These are phyloP conservation scores for Coracopsis vasa DNA, from an alignment of 2,113 vertebrate species.

Conservation along the genomic window DNA sequence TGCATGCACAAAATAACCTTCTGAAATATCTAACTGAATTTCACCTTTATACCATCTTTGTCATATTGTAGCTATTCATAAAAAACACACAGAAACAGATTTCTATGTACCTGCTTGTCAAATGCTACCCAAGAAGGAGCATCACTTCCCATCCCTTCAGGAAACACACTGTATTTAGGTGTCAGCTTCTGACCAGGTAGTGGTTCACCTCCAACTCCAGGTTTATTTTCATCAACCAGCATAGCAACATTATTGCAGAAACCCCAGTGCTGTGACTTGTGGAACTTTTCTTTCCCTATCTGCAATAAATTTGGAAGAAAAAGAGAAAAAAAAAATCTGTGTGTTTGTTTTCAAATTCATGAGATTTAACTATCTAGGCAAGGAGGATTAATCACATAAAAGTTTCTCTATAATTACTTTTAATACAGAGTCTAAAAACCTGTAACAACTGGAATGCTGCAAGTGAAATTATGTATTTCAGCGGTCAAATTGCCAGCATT, in stretches of 20 bases:
- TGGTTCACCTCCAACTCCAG: slow-evolving; percentile 83
- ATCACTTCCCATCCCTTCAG: slow-evolving; percentile 60
- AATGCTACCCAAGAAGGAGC: slow-evolving; percentile 86
- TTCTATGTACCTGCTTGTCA: slow-evolving; percentile 86
- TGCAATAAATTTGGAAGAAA: slow-evolving; percentile 54
- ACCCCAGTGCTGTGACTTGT: slow-evolving; percentile 88
- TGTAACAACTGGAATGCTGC: neutral
- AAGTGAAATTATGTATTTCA: neutral
- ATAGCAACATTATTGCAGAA: slow-evolving; percentile 77
- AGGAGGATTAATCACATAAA: neutral
- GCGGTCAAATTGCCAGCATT: neutral
- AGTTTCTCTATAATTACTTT: neutral
- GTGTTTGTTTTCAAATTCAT: neutral
- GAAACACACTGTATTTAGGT: slow-evolving; percentile 74
- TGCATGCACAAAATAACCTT: neutral
- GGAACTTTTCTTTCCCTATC: slow-evolving; percentile 84
- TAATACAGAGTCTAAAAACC: neutral
- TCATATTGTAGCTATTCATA: neutral
- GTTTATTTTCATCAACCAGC: slow-evolving; percentile 78
- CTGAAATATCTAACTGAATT: neutral
- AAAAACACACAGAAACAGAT: neutral
- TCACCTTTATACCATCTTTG: neutral
- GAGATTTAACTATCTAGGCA: neutral
- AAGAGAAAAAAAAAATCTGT: neutral
- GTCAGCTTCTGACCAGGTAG: slow-evolving; percentile 76